These are phyloP conservation scores for Lasioglossum vierecki DNA, from an alignment of 2,888 invertebrate genomes.

Conservation along the genomic window DNA sequence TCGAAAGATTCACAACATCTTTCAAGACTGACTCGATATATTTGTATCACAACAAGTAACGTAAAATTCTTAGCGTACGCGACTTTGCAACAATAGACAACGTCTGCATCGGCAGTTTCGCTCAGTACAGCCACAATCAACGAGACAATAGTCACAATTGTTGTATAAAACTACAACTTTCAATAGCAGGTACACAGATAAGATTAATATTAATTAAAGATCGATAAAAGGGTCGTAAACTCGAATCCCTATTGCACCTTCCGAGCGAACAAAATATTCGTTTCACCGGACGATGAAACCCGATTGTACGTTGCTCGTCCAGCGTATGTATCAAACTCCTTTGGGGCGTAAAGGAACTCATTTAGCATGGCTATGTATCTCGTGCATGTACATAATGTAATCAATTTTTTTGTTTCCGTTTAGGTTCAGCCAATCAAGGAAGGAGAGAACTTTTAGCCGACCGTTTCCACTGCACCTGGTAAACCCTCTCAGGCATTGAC, in stretches of 20 bases:
- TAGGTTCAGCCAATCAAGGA: constrained; percentile 19
- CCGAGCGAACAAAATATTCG: constrained; percentile 39
- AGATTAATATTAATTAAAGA: constrained; percentile 43
- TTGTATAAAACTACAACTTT: constrained; percentile 55
- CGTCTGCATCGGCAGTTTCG: constrained; percentile 40
- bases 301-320: constrained; percentile 51
- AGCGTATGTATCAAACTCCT: constrained; percentile 31
- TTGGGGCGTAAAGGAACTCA: constrained; percentile 27
- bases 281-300: constrained; percentile 23
- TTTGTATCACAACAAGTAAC: constrained; percentile 39
- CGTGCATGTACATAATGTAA: constrained; percentile 10
- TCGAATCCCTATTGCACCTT: constrained; percentile 7
- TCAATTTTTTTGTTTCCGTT: constrained; percentile 27
- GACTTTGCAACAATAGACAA: constrained; percentile 43
- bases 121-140: constrained; percentile 53
- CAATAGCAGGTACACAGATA: constrained; percentile 55
- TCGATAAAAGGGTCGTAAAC: constrained; percentile 31
- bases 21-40: constrained; percentile 13
- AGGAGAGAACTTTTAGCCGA: constrained; percentile 33
- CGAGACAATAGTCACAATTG: constrained; percentile 39
- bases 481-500: constrained; percentile 70
- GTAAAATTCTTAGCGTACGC: constrained; percentile 21
- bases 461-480: constrained; percentile 67
- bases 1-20: constrained; percentile 26
- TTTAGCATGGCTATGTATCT: constrained; percentile 17